phyloP scores from a whole-genome alignment of 2,113 vertebrate genomes.

The Boulengeromyrus knoepffleri region DNA sequence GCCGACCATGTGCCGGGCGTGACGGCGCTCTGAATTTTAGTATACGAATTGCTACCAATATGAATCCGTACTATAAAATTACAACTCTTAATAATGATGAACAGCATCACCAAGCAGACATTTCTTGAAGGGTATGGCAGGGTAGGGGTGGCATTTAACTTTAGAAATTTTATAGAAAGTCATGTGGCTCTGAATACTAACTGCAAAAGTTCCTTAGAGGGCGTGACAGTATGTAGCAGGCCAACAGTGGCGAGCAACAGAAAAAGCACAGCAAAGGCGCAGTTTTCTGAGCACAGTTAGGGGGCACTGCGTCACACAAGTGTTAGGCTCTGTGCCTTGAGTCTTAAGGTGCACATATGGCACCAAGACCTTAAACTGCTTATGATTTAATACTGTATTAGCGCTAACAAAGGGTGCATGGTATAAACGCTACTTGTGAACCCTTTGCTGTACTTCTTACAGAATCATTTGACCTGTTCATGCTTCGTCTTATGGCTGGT shows the following conservation, averaged over 20 bases:
- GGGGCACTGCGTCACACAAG: neutral
- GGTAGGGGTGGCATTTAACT: neutral
- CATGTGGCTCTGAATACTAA: neutral
- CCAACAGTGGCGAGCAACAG: neutral
- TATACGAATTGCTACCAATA: neutral
- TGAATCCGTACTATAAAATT: neutral
- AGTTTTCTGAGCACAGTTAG: neutral
- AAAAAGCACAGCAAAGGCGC: neutral
- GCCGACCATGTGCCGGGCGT: neutral
- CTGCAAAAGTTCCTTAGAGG: neutral
- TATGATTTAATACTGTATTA: neutral
- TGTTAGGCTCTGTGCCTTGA: neutral
- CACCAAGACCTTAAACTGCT: neutral
- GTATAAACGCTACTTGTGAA: neutral
- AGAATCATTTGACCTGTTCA: neutral
- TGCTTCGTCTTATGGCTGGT: neutral
- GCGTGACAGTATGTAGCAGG: neutral
- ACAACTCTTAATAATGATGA: neutral
- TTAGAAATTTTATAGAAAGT: neutral
- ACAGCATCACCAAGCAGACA: neutral
- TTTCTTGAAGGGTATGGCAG: neutral
- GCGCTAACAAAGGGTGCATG: neutral
- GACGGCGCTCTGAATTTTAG: neutral
- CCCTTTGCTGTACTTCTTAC: neutral
- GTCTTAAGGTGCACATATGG: neutral